Conservation (phyloP, 2,888 invertebrate genomes). For the Salpingus planirostris region DNA sequence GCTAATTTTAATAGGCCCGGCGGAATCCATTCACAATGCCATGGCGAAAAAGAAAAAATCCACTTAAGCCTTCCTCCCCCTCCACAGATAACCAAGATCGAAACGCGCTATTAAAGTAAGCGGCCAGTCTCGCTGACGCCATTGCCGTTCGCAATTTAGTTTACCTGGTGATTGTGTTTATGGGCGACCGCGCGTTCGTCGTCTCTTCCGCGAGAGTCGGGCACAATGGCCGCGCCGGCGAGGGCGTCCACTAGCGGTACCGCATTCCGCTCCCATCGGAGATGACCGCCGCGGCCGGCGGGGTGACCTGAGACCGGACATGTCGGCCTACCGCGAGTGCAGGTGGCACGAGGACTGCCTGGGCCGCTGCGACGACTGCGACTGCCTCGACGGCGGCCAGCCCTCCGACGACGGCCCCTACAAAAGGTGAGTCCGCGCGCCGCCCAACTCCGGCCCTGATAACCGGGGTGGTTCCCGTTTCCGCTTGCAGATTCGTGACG, state of each 20-base stretch:
- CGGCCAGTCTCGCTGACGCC: constrained; percentile 20
- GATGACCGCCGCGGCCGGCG: constrained; percentile 20
- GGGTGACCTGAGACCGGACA: constrained; percentile 20
- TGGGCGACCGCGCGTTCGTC: constrained; percentile 15
- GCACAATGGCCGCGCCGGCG: too few relatives aligned
- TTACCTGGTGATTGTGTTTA: constrained; percentile 19
- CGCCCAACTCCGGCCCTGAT: constrained; percentile 1
- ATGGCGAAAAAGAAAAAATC: too few relatives aligned
- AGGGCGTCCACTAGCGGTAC: neutral
- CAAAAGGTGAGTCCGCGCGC: constrained; percentile 27
- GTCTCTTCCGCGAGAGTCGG: too few relatives aligned
- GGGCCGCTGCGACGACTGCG: constrained; percentile 35
- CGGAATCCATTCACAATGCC: too few relatives aligned
- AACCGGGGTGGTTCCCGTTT: neutral
- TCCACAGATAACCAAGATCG: constrained; percentile 10
- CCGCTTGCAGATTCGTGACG: constrained; percentile 25
- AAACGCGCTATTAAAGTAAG: constrained; percentile 18
- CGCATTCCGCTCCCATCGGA: neutral
- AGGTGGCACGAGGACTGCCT: constrained; percentile 38
- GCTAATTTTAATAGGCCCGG: too few relatives aligned
- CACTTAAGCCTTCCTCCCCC: too few relatives aligned
- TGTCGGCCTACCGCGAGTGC: constrained; percentile 29
- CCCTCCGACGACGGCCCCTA: constrained; percentile 24
- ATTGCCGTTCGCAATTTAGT: constrained; percentile 12
- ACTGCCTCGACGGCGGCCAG: constrained; percentile 29